These are phyloP conservation scores for Zygogramma bicolorata DNA, from an alignment of 2,888 invertebrate species.

Conservation along the genomic window DNA sequence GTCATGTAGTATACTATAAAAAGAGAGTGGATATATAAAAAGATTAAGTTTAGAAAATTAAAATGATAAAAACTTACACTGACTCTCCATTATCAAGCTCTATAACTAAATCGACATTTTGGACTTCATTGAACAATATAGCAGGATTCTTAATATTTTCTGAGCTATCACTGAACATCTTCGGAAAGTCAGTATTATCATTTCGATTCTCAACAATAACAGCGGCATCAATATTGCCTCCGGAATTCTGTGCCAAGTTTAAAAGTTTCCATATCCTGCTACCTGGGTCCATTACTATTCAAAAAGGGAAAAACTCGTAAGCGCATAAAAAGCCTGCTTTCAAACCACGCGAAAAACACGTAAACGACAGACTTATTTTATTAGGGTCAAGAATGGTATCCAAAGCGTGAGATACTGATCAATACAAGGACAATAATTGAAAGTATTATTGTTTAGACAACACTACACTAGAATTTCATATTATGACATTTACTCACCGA, in stretches of 20 bases:
- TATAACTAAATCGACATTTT: no score
- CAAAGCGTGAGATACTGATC: neutral
- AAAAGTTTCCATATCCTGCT: neutral
- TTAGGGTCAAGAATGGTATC: neutral
- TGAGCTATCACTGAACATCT: no score
- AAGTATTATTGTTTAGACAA: neutral
- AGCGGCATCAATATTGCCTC: neutral
- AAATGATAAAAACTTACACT: no score
- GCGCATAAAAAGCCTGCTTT: neutral
- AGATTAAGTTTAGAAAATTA: no score
- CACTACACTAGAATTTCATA: neutral
- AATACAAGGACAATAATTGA: neutral
- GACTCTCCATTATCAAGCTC: no score
- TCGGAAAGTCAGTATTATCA: no score
- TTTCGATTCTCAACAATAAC: no score
- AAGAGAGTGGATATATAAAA: no score
- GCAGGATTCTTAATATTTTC: no score
- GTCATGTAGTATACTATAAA: no score
- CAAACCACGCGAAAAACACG: neutral
- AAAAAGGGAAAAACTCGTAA: neutral
- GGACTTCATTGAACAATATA: no score
- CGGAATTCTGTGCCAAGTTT: slow-evolving; percentile 23
- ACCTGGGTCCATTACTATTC: neutral
- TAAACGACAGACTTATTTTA: neutral
- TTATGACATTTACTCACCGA: neutral